These are phyloP conservation scores for Sisyra terminalis DNA, from an alignment of 2,888 invertebrate genomes.

Conservation along the genomic window DNA sequence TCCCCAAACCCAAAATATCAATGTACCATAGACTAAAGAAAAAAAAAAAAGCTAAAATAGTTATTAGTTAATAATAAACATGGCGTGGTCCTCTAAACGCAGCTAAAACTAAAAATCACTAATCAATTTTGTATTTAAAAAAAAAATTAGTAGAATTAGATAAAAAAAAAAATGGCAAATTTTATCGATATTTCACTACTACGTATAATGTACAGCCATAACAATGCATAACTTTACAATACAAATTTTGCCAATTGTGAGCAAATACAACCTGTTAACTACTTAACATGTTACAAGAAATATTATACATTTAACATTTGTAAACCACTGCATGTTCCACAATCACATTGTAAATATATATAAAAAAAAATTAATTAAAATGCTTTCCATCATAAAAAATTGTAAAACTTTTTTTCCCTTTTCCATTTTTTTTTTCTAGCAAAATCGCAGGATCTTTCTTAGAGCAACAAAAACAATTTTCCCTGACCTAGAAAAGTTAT, in stretches of 20 bases:
- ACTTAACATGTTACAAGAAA: background rate
- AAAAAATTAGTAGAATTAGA: background rate
- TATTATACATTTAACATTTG: slow-evolving; percentile 1
- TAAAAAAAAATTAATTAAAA: slow-evolving; percentile 4
- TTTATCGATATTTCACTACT: background rate
- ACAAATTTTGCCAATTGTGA: background rate
- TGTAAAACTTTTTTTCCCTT: background rate
- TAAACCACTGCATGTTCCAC: slow-evolving; percentile 4
- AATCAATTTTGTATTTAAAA: background rate
- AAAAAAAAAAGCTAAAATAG: background rate
- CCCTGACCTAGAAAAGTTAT: too few relatives aligned
- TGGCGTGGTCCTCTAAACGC: background rate
- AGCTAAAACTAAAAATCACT: background rate
- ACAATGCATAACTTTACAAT: background rate
- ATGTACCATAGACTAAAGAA: background rate
- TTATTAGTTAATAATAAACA: background rate
- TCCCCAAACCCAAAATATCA: background rate
- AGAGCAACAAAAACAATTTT: too few relatives aligned
- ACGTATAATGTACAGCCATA: too few relatives aligned
- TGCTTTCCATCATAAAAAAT: slow-evolving; percentile 4
- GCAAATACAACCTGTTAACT: background rate
- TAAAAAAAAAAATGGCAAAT: background rate
- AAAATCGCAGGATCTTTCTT: too few relatives aligned
- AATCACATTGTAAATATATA: slow-evolving; percentile 5
- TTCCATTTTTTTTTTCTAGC: background rate